A percentile compares a stretch with the other conserved stretches of the same genome.
These are phyloP conservation scores for Drosophila rhopaloa DNA, from an alignment of 1,140 invertebrate species.

Conservation along the genomic window DNA sequence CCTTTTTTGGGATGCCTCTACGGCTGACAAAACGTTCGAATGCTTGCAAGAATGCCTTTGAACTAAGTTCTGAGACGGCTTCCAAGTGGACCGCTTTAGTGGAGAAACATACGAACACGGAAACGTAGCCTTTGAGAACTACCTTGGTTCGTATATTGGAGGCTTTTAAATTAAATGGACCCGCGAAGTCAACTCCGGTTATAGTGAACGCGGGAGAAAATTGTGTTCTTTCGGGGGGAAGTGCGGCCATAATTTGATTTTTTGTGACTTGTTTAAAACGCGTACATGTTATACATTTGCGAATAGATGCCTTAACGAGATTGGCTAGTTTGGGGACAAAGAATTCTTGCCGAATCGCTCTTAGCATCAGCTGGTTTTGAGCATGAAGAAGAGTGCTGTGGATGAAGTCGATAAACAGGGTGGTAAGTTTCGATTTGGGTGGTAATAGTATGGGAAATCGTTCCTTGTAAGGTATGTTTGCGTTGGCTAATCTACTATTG, in stretches of 20 bases:
- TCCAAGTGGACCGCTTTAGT: slow-evolving; percentile 1
- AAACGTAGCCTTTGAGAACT: background rate
- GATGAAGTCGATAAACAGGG: background rate
- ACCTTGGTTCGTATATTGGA: background rate
- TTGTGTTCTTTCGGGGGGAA: slow-evolving; percentile 1
- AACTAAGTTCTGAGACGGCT: background rate
- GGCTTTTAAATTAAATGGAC: background rate
- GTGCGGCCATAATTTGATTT: slow-evolving; percentile 1
- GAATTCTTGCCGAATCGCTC: background rate
- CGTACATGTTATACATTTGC: background rate
- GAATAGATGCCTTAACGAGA: background rate
- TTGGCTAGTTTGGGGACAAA: background rate
- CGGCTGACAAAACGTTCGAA: slow-evolving; percentile 1
- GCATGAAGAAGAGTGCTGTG: slow-evolving; percentile 2
- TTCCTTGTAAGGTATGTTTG: background rate
- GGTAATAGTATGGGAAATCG: background rate
- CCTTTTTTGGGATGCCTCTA: too few species aligned
- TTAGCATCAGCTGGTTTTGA: background rate
- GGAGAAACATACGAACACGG: too few species aligned
- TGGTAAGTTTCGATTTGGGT: background rate
- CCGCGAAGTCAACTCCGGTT: background rate
- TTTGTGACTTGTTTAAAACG: background rate
- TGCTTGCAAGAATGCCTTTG: slow-evolving; percentile 1
- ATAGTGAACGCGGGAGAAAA: background rate
- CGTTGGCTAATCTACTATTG: background rate